Base-by-base conservation (phyloP, 37 sponge, comb jelly and placozoan genomes). In the Beroe forskalii region DNA sequence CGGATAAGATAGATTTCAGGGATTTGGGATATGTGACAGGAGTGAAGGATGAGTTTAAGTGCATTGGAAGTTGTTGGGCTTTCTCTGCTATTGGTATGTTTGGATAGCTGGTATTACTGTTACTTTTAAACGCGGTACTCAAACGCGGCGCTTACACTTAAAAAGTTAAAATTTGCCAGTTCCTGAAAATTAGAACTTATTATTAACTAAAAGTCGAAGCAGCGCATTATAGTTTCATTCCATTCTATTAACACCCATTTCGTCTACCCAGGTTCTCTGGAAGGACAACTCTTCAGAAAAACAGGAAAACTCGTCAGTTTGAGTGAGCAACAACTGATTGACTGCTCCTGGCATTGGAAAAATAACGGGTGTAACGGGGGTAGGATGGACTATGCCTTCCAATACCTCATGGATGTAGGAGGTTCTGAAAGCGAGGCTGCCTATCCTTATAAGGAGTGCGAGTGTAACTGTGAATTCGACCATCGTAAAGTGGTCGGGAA, bases 321-420 rank as follows among this genome's bases (percentile, higher is more conserved):
- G 35, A 94, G 95, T 40, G 99, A 96, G 90, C 99, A 98, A 90
- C 91, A 98, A 40, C 93, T 98, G 32, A 92, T 98, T 1, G 99
- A 98, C 91, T 98, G 99, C 91, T 94, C 96, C 0, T 89, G 76
- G 8, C 86, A 33, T 0, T 93, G 91, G 55, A 97, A 95, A 14
- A 95, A 98, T 91, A 28, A 98, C 40, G 99, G 99, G 36, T 98
- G 99, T 92, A 40, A 94, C 23, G 99, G 99, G 41, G 99, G 99
- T 1, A 89, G 94, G n/a, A 93, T 94, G 95, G 95, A 95, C 62
- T 40, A 76, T 17, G 72, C 72, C 4, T 97, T 97, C 90, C 37
- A 76, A n/a, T 97, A 97, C 93, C 93, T 95, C 76, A 90, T 91
- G 80, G 66, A 33, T 0, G 93, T 94, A 40, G 62, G 75, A 1